Evolutionary conservation across 1,140 invertebrate genomes (phyloP), one percentile per base, ranked within the genome.

Genomic region (Amphibalanus amphitrite): DNA sequence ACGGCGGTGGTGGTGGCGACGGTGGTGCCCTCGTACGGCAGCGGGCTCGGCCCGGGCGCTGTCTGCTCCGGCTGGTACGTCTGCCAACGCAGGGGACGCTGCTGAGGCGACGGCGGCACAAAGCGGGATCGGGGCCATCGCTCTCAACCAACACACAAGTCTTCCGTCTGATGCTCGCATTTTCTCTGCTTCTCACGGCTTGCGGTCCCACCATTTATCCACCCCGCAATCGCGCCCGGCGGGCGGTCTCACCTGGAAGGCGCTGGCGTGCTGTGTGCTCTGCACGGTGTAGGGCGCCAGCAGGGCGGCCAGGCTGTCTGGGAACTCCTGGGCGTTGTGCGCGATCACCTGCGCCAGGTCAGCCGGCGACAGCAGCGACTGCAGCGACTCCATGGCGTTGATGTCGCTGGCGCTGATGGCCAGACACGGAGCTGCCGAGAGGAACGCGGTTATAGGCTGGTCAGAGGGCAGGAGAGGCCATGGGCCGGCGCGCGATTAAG

Each of bases 281-380:
- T 59, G 47, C 47, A 59, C 10, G 47, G 13, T 23, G 47, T 59
- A 59, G 13, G 47, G 47, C 47, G 47, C 47, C 47, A 59, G 47
- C 47, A 59, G 47, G 13, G 47, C 47, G 20, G 47, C 47, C 47
- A 59, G 47, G 47, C 47, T 23, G 47, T 59, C 47, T 8, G 47
- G 47, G 47, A 59, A 59, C 13, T 59, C 47, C 47, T 59, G 47
- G 1, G 47, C 47, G 47, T 59, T 59, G 17, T 59, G 47, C 17
- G 47, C 47, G 47, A 59, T 59, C 47, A 59, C 47, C 47, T 59
- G 47, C 17, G 47, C 47, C 47, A 67, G 65, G 28, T 67, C 65
- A 26, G 65, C 8, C 65, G 65, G 28, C 3, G 10, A 28, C 65
- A 67, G 65, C 65, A 67, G 65, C 26, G 26, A 28, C 26, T 67